Evolutionary conservation across 64 coral and sea anemone species (phyloP).

Genomic region (Exaiptasia diaphana): DNA sequence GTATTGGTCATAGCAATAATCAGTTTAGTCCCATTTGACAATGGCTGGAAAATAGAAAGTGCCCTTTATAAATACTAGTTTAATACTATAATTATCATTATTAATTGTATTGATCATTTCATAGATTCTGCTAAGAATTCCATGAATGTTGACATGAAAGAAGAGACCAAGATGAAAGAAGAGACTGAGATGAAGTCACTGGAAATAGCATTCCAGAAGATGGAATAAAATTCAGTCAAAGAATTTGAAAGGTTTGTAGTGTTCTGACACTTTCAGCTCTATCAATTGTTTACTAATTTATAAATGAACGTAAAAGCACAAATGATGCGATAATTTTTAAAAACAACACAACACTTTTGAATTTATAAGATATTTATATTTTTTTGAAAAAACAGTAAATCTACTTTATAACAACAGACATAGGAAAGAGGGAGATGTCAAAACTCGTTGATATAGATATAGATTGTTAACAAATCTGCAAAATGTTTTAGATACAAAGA

Average conservation of each 20-base stretch:
- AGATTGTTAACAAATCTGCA: too few species aligned
- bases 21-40: background rate
- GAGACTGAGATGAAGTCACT: background rate
- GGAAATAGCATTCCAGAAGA: background rate
- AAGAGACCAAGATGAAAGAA: background rate
- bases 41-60: background rate
- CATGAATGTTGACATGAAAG: background rate
- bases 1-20: background rate
- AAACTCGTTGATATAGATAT: too few species aligned
- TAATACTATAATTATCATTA: too few species aligned
- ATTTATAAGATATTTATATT: background rate
- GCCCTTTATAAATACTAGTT: too few species aligned
- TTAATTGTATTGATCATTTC: background rate
- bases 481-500: background rate
- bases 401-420: background rate
- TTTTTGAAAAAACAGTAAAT: background rate
- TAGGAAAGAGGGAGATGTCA: too few species aligned
- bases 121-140: background rate
- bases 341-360: background rate
- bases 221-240: background rate
- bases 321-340: background rate
- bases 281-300: background rate
- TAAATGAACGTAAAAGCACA: background rate
- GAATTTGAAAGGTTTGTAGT: background rate
- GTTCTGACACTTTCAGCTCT: background rate